Evolutionary conservation across 2,797 vertebrate species (phyloP).

Genomic region (Sphenopsis melanotis): DNA sequence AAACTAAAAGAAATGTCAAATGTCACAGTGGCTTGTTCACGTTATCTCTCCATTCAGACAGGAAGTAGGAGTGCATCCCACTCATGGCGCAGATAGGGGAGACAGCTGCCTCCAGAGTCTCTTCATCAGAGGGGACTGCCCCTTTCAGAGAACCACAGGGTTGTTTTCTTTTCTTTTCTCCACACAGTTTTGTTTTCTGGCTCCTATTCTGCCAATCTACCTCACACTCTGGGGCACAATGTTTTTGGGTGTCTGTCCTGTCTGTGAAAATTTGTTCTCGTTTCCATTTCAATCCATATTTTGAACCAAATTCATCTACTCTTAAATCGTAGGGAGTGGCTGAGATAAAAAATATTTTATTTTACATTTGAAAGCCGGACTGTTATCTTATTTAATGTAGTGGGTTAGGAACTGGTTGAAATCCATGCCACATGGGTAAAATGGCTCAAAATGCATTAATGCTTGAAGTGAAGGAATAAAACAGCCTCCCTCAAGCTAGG

Average conservation of each 20-base stretch:
- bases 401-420: background rate
- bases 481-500: background rate
- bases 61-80: conserved; percentile 63
- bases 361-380: background rate
- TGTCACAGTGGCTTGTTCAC: conserved; percentile 35
- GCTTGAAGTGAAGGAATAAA: background rate
- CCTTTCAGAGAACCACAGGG: conserved; percentile 31
- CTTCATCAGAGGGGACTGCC: conserved; percentile 24
- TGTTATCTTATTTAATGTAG: background rate
- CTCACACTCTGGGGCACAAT: background rate
- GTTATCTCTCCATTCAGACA: conserved; percentile 51
- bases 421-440: background rate
- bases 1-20: conserved; percentile 60
- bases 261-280: background rate
- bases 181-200: background rate
- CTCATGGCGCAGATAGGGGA: background rate
- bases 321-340: background rate
- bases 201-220: background rate
- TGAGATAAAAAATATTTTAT: background rate
- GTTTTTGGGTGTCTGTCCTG: background rate
- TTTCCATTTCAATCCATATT: background rate
- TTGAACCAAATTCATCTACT: background rate
- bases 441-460: background rate
- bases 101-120: conserved; percentile 53
- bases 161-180: conserved; percentile 12